phyloP scores from a whole-genome alignment of 2,888 invertebrate species.

The Galerucella nymphaeae region DNA sequence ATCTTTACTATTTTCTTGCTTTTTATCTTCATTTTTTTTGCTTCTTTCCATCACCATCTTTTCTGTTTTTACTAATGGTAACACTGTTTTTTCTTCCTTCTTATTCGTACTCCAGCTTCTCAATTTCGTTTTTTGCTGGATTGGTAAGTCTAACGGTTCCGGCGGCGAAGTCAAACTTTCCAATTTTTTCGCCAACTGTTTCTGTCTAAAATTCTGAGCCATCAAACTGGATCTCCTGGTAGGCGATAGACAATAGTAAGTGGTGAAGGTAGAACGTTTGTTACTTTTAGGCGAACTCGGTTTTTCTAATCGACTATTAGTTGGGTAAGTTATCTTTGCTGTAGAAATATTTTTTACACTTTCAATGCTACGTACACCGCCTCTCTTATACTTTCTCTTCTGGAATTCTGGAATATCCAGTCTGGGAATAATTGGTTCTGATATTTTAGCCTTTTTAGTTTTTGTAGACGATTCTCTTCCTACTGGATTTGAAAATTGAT shows the following conservation, averaged over 20 bases:
- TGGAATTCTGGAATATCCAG: background rate
- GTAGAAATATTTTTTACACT: background rate
- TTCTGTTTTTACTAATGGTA: too few relatives aligned
- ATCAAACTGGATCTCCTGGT: background rate
- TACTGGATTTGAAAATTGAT: background rate
- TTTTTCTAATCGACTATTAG: background rate
- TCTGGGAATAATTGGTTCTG: background rate
- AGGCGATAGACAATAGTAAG: constrained; percentile 2
- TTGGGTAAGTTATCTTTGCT: background rate
- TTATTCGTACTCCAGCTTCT: background rate
- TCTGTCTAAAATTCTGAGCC: background rate
- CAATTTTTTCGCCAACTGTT: background rate
- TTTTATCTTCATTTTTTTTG: too few relatives aligned
- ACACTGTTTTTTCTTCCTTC: background rate
- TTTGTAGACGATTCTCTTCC: too few relatives aligned
- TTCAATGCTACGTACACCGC: background rate
- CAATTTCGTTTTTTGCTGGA: background rate
- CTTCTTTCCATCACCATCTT: too few relatives aligned
- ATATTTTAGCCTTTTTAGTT: too few relatives aligned
- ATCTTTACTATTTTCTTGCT: background rate
- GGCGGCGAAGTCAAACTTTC: background rate
- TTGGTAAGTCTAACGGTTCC: background rate
- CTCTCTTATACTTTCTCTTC: background rate
- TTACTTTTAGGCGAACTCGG: background rate
- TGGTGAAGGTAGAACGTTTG: background rate